A percentile compares a stretch with the other conserved stretches of the same genome.
Evolutionary conservation across 1,140 invertebrate genomes (phyloP).

Genomic region (Babylonia areolata): DNA sequence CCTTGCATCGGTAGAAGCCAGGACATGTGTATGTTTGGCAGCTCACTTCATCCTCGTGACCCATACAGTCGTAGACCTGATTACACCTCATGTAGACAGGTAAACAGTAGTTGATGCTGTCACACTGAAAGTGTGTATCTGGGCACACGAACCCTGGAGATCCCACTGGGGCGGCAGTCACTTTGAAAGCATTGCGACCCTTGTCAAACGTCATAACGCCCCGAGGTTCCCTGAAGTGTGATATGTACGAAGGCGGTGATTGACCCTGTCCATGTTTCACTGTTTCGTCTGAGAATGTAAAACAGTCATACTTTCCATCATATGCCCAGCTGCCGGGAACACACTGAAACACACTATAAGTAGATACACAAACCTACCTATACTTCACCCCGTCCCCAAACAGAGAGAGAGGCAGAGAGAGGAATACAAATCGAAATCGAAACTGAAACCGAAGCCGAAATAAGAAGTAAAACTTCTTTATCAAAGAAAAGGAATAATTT

Average conservation of each 20-base stretch:
- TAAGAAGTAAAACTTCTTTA: too few species aligned
- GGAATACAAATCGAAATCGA: too few species aligned
- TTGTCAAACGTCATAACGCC: too few species aligned
- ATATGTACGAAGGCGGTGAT: too few species aligned
- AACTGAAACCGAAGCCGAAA: too few species aligned
- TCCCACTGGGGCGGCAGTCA: too few species aligned
- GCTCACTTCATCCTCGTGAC: not conserved
- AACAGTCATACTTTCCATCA: not conserved
- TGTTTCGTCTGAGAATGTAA: not conserved
- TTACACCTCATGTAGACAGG: slow-evolving; percentile 21
- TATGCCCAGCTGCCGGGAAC: not conserved
- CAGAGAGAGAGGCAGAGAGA: too few species aligned
- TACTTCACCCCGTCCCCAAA: too few species aligned
- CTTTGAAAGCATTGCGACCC: too few species aligned
- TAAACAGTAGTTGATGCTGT: not conserved
- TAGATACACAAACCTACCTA: too few species aligned
- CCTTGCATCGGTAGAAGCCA: slow-evolving; percentile 30
- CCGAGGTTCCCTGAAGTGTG: too few species aligned
- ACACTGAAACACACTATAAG: not conserved
- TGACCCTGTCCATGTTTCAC: not conserved
- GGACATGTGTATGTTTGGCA: slow-evolving; percentile 33
- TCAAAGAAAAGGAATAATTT: too few species aligned
- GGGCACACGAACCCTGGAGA: not conserved
- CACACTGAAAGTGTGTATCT: not conserved
- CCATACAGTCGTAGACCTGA: slow-evolving; percentile 19